Conservation (phyloP, 2,888 invertebrate species). For the Drosophila neotestacea region DNA sequence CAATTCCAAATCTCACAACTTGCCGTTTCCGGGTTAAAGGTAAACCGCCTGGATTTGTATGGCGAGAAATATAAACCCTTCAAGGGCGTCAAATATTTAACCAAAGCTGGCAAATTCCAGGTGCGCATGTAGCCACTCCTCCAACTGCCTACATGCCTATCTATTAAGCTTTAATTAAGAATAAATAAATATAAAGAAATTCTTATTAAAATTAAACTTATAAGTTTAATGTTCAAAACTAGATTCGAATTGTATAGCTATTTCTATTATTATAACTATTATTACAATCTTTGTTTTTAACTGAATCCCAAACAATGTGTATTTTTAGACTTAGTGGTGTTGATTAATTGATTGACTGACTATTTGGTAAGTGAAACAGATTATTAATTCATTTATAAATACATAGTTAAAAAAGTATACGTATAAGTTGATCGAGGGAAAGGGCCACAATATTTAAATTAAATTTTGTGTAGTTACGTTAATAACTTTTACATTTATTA, state of each 20-base stretch:
- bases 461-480: too few species aligned
- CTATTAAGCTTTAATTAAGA: constrained; percentile 68
- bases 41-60: constrained; percentile 99
- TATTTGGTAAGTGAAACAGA: too few species aligned
- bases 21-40: constrained; percentile 97
- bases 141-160: constrained; percentile 12
- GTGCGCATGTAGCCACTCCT: constrained; percentile 91
- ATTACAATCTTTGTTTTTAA: constrained; percentile 1
- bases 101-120: constrained; percentile 99
- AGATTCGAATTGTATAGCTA: constrained; percentile 11
- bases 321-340: neutral
- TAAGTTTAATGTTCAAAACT: constrained; percentile 13
- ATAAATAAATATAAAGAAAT: neutral
- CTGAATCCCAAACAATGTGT: neutral
- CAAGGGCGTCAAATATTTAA: constrained; percentile 99
- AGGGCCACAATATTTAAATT: too few species aligned
- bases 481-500: too few species aligned
- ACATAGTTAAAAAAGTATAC: too few species aligned
- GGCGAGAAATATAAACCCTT: constrained; percentile 99
- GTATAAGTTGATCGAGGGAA: too few species aligned
- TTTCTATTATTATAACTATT: constrained; percentile 10
- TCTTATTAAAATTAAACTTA: neutral
- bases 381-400: too few species aligned
- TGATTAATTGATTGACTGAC: neutral
- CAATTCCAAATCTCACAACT: constrained; percentile 97